Evolutionary conservation across 2,113 vertebrate genomes (phyloP), one percentile per base, ranked within the genome.

Genomic region (Neolamprologus longior): DNA sequence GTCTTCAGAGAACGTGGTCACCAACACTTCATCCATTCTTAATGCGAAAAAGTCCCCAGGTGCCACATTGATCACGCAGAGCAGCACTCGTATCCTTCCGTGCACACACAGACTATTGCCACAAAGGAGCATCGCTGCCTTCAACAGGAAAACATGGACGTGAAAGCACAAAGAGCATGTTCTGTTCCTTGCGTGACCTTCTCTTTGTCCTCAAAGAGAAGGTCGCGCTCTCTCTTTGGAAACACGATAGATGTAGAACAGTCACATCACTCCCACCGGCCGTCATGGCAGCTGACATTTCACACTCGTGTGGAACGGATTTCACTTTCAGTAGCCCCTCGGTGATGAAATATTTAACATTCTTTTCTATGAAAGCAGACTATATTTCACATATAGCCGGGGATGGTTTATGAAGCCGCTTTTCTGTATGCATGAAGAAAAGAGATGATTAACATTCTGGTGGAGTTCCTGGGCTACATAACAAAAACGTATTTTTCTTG

Each of bases 191-290:
- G 82, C 50, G 42, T 33, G 73, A 78, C 89, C 68, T 81, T 63
- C 84, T 61, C 24, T 40, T 81, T 17, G 71, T 81, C 76, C 88
- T 17, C 45, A 31, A 52, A 52, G 26, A n/a, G 86, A 94, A 95
- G 95, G 91, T 95, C 91, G 2, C 68, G 15, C 80, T 8, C 24
- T 89, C 50, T 88, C 89, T 88, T 55, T 31, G 79, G 86, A 80
- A 81, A 89, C 57, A 3, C 10, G 80, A 90, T 14, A 17, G 82
- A 86, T 84, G 86, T 73, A 88, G 88, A 93, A 87, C 58, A 57
- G 52, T 82, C 85, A 58, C 85, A 83, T 90, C 82, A 82, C 88
- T 84, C 81, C 89, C 35, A 4, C 88, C 2, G 13, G 57, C 86
- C 47, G 55, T 89, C 91, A 57, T 21, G 81, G 92, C 66, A 80